A percentile compares a stretch with the other conserved stretches of the same genome.
Conservation (phyloP, 2,113 vertebrate species). For the Mandrillus leucophaeus region DNA sequence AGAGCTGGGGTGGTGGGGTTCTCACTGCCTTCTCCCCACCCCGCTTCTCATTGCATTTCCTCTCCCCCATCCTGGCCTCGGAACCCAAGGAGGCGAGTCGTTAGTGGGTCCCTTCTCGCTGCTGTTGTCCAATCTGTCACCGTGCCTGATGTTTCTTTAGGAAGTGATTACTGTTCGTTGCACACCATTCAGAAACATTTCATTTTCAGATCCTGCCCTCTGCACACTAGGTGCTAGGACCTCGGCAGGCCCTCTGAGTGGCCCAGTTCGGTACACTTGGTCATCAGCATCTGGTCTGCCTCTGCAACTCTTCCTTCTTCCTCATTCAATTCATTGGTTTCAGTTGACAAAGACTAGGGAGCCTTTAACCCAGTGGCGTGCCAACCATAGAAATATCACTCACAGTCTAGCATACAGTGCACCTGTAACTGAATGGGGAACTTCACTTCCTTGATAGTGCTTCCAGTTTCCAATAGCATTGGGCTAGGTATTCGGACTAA, state of each 20-base stretch:
- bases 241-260: accelerated
- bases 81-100: background rate
- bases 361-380: background rate
- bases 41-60: background rate
- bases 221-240: background rate
- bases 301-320: background rate
- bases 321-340: background rate
- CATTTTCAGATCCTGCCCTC: accelerated
- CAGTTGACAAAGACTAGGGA: background rate
- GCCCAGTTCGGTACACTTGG: background rate
- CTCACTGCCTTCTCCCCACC: too few species aligned
- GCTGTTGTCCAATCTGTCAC: too few species aligned
- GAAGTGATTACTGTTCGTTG: accelerated
- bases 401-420: background rate
- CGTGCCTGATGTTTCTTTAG: accelerated
- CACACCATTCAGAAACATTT: background rate
- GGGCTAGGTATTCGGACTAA: background rate
- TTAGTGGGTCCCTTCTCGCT: accelerated
- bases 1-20: too few species aligned
- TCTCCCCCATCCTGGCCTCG: background rate
- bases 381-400: background rate
- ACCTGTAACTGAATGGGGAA: background rate
- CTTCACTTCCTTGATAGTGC: background rate
- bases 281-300: background rate
- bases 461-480: background rate